phyloP scores from a whole-genome alignment of 2,113 vertebrate species.

The Candoia aspera region DNA sequence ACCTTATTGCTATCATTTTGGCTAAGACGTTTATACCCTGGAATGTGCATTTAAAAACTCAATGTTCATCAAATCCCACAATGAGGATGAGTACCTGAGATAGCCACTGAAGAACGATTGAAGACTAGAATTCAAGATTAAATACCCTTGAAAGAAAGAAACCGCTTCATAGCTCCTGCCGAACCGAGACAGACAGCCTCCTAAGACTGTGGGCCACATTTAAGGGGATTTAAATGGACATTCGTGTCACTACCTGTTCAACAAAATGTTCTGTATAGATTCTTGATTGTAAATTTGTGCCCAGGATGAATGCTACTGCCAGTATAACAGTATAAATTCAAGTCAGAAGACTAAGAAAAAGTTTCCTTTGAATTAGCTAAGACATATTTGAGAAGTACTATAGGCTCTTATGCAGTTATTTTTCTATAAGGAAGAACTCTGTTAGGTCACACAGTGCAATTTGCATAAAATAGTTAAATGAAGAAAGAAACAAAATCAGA shows the following conservation, averaged over 20 bases:
- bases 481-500: neutral
- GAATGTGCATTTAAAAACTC: neutral
- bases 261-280: neutral
- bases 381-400: neutral
- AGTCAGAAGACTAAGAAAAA: neutral
- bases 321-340: neutral
- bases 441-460: neutral
- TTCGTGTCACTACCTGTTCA: neutral
- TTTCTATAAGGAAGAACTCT: neutral
- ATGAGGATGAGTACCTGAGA: neutral
- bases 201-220: neutral
- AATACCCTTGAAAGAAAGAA: slow-evolving; percentile 8
- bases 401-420: neutral
- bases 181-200: neutral
- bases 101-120: neutral
- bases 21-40: neutral
- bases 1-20: neutral
- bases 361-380: neutral
- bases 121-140: neutral
- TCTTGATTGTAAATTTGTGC: neutral
- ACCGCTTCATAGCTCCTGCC: neutral
- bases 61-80: neutral
- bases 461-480: neutral
- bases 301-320: neutral
- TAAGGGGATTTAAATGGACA: neutral